These are phyloP conservation scores for Patiria miniata DNA, from an alignment of 35 echinoderm and acorn worm species.

Conservation along the genomic window DNA sequence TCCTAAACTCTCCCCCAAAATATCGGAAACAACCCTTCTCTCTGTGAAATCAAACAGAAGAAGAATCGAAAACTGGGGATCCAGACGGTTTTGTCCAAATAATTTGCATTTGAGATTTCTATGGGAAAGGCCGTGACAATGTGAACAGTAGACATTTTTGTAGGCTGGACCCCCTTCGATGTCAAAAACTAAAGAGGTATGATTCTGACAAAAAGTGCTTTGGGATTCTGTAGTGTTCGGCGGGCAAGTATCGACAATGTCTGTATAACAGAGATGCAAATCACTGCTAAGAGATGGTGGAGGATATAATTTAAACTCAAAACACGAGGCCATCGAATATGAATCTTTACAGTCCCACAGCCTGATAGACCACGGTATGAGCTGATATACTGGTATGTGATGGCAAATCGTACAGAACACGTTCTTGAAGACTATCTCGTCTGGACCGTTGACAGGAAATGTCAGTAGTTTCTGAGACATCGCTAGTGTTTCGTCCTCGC, in stretches of 20 bases:
- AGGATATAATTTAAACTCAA: background rate
- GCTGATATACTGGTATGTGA: background rate
- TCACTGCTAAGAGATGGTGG: background rate
- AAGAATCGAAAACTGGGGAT: background rate
- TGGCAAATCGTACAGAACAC: background rate
- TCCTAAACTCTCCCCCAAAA: background rate
- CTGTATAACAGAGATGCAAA: background rate
- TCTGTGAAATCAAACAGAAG: background rate
- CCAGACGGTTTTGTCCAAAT: background rate
- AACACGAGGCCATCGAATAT: background rate
- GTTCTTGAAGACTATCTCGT: background rate
- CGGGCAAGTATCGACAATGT: background rate
- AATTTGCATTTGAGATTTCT: background rate
- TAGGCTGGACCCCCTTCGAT: background rate
- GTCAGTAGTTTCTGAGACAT: conserved; percentile 4
- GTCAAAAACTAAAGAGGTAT: background rate
- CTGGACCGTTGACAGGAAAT: background rate
- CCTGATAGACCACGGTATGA: background rate
- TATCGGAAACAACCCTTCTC: background rate
- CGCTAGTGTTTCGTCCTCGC: background rate
- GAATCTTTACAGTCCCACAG: background rate
- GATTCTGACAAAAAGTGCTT: background rate
- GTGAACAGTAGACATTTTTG: background rate
- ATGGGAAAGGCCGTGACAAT: background rate
- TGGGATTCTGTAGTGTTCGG: background rate